phyloP scores from a whole-genome alignment of 1,140 invertebrate species.

The Octopus sinensis region DNA sequence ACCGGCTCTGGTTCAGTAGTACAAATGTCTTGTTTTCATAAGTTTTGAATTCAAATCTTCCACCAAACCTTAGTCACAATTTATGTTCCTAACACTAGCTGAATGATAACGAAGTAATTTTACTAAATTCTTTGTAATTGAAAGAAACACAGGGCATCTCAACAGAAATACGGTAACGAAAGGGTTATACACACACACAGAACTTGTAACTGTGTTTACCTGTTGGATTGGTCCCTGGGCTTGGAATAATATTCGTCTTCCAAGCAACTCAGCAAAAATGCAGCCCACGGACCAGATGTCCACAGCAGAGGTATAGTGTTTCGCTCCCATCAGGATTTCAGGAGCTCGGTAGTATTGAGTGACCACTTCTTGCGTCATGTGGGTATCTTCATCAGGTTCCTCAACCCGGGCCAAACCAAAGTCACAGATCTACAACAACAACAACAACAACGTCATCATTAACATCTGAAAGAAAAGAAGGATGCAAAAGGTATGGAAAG shows the following conservation, averaged over 20 bases:
- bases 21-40: no score
- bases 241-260: constrained; percentile 93
- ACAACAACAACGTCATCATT: no score
- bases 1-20: no score
- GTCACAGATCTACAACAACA: constrained; percentile 81
- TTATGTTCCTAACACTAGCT: no score
- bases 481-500: no score
- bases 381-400: constrained; percentile 81
- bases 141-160: no score
- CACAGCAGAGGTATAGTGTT: constrained; percentile 71
- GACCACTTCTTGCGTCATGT: constrained; percentile 93
- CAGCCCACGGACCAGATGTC: constrained; percentile 99
- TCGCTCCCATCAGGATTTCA: constrained; percentile 61
- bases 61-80: no score
- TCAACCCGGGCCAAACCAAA: constrained; percentile 92
- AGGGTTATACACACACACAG: neutral
- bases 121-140: no score
- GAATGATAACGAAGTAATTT: no score
- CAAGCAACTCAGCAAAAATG: constrained; percentile 95
- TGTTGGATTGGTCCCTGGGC: constrained; percentile 91
- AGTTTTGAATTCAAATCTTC: no score
- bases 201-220: constrained; percentile 58
- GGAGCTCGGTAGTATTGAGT: constrained; percentile 89
- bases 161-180: neutral
- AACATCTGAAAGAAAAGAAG: no score